Evolutionary conservation across 2,797 vertebrate species (phyloP), one percentile per base, ranked within the genome.

Genomic region (Enteromius thamalakanensis): DNA sequence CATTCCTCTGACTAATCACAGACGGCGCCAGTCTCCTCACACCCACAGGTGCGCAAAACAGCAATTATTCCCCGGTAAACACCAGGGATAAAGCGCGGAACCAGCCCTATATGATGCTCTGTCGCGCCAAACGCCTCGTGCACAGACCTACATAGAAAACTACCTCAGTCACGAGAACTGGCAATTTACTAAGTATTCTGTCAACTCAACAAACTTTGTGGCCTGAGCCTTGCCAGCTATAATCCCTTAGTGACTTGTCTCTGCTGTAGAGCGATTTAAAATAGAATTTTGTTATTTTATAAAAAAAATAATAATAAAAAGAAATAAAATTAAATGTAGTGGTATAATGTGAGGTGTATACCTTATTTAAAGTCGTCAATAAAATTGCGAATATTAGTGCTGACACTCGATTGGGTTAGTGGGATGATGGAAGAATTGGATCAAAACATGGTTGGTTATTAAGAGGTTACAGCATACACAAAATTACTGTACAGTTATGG

Each of bases 61-160:
- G 90, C 92, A 92, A 95, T 95, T 95, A 94, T 90, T 93, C 92
- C 87, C 92, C 92, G 86, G 85, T 91, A 93, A 91, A 93, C 90
- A 92, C 90, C 89, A 85, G 89, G 89, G 88, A 86, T 88, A 88
- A 90, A 85, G 88, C 91, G 86, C 90, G 40, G 88, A 92, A 81
- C 91, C 88, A 88, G 88, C 89, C 90, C 88, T 85, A 90, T 90
- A 88, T 87, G 89, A 92, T 88, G 90, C 86, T 86, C 89, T 91
- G 91, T 89, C 84, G 88, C 89, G 84, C 88, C 87, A 88, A 82
- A 89, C 88, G 90, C 94, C 89, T 92, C 92, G 91, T 91, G 83
- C 85, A 89, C 91, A 79, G 78, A 55, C 78, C 47, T 26, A 92
- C 86, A 78, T 83, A 82, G 80, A 82, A 80, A 87, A 77, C 75